A percentile compares a stretch with the other conserved stretches of the same genome.
Conservation (phyloP, 2,797 vertebrate genomes). For the Salarias fasciatus region DNA sequence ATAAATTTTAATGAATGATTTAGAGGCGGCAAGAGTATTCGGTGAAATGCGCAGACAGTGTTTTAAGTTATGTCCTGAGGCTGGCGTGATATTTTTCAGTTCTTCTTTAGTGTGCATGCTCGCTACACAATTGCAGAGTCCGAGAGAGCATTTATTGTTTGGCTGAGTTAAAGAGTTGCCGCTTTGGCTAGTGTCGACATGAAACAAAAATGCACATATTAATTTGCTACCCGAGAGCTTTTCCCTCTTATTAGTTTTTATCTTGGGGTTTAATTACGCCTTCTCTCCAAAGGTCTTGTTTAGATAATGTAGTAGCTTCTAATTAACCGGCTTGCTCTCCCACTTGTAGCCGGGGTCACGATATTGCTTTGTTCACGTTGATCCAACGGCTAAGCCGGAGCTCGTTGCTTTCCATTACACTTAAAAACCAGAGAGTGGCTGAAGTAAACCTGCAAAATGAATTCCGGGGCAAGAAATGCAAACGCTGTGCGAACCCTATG, state of each 20-base stretch:
- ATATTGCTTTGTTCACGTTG: constrained; percentile 70
- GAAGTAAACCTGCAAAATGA: constrained; percentile 75
- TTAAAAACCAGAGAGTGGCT: constrained; percentile 36
- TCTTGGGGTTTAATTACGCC: constrained; percentile 60
- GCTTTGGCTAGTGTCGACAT: constrained; percentile 11
- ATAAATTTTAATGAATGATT: constrained; percentile 58
- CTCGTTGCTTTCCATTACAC: constrained; percentile 64
- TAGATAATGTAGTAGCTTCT: constrained; percentile 59
- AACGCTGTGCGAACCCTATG: constrained; percentile 61
- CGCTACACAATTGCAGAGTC: background rate
- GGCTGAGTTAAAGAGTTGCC: constrained; percentile 6
- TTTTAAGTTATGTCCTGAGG: constrained; percentile 29
- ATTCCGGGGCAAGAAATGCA: constrained; percentile 76
- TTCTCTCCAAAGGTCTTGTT: constrained; percentile 64
- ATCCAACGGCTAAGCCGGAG: constrained; percentile 64
- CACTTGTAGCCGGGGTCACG: constrained; percentile 56
- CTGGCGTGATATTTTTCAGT: constrained; percentile 36
- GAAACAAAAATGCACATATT: constrained; percentile 35
- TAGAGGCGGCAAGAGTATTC: constrained; percentile 42
- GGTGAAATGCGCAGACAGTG: constrained; percentile 38
- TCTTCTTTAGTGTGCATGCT: background rate
- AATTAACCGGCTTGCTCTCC: constrained; percentile 63
- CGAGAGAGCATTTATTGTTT: constrained; percentile 6
- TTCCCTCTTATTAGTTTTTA: constrained; percentile 46
- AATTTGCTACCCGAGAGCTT: constrained; percentile 32